phyloP scores from a whole-genome alignment of 2,888 invertebrate species.

The Mactromeris polynyma region DNA sequence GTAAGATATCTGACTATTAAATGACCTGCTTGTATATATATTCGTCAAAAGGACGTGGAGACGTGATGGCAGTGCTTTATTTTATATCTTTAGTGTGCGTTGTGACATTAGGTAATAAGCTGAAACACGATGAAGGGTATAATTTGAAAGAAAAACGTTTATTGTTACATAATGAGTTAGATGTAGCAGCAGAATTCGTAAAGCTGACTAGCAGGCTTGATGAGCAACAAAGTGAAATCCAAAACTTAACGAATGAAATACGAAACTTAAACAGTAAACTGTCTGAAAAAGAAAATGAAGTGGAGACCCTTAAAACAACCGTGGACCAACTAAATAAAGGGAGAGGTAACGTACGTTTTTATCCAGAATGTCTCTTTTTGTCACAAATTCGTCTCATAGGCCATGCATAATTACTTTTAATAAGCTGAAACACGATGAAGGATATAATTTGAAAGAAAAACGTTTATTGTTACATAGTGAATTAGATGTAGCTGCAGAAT shows the following conservation, averaged over 20 bases:
- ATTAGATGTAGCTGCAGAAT: neutral
- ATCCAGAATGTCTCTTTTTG: too few species aligned
- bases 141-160: neutral
- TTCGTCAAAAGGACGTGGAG: too few species aligned
- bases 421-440: neutral
- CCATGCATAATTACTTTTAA: too few species aligned
- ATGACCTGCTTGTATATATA: too few species aligned
- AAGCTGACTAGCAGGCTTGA: neutral
- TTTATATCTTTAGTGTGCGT: neutral
- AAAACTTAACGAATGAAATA: neutral
- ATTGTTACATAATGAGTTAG: neutral
- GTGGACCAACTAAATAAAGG: neutral
- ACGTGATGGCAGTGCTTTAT: too few species aligned
- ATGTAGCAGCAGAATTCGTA: neutral
- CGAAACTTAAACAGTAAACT: neutral
- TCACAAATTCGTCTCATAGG: too few species aligned
- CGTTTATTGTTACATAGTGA: neutral
- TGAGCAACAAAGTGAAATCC: neutral
- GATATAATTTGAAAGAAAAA: neutral
- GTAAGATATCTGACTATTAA: too few species aligned
- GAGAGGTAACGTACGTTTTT: too few species aligned
- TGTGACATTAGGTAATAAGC: neutral
- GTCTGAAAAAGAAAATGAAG: neutral
- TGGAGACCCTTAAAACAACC: neutral
- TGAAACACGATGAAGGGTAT: neutral